Base-by-base conservation (phyloP, 1,140 invertebrate genomes). In the Drosophila grimshawi region DNA sequence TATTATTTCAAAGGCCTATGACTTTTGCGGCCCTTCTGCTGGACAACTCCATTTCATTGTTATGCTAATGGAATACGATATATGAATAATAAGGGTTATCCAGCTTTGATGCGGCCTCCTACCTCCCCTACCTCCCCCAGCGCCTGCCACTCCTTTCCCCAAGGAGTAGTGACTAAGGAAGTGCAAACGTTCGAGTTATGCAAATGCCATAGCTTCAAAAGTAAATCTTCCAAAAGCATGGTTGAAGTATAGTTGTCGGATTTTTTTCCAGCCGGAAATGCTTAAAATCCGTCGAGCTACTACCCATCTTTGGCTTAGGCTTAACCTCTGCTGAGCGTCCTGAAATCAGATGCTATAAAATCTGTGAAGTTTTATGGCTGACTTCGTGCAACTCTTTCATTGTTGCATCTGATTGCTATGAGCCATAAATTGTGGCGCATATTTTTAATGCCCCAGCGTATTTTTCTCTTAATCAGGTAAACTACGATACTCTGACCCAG, bases 61-160 rank as follows among this genome's bases (percentile, higher is more conserved):
- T 78, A 89, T 89, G 85, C 85, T 85, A 89, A 89, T 89, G 85
- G 78, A 73, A 72, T 89, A 89, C 85, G 85, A 89, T 89, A 89
- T 89, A 85, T 89, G 85, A 89, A 89, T 89, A 89, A 89, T 81
- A 89, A 89, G 80, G 78, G 67, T 53, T 61, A 52, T 41, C 61
- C 73, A 76, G 29, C 53, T 51, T 35, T 8, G 55, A 76, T 65
- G 68, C 48, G 11, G 43, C 5, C 39, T 53, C 57, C 19, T 43
- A 55, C 52, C 69, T 11, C 39, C 3, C n/a, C n/a, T n/a, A n/a
- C n/a, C n/a, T n/a, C n/a, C n/a, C n/a, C n/a, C n/a, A n/a, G n/a
- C n/a, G n/a, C n/a, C n/a, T n/a, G n/a, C n/a, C n/a, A n/a, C n/a
- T n/a, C n/a, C 5, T 37, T 35, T n/a, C 11, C 6, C 10, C 33